phyloP scores from a whole-genome alignment of 2,113 vertebrate genomes.

The Daubentonia madagascariensis region DNA sequence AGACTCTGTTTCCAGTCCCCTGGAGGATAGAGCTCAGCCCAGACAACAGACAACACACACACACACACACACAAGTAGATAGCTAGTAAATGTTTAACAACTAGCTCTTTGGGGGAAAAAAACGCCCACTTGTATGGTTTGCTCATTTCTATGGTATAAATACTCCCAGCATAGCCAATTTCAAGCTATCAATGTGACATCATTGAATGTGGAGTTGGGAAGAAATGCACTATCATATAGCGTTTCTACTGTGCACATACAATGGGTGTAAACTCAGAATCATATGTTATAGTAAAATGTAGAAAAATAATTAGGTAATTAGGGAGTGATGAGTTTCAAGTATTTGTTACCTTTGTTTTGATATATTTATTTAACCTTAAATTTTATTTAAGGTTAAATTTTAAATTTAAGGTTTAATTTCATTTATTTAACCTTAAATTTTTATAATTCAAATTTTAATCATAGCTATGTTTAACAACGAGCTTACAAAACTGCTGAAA shows the following conservation, averaged over 20 bases:
- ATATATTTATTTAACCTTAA: background rate
- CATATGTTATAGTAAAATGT: background rate
- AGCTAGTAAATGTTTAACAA: background rate
- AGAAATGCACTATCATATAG: rapidly evolving
- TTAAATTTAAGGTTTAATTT: no score
- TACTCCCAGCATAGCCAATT: background rate
- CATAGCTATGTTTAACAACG: background rate
- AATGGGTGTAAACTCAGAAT: background rate
- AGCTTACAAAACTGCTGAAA: background rate
- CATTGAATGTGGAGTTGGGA: background rate
- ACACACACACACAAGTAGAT: rapidly evolving
- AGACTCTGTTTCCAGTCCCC: background rate
- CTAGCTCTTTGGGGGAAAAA: background rate
- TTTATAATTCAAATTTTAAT: background rate
- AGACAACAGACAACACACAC: background rate
- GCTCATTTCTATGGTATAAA: background rate
- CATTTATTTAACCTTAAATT: background rate
- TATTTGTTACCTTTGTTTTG: background rate
- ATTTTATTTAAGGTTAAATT: background rate
- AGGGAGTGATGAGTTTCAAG: background rate
- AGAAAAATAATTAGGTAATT: background rate
- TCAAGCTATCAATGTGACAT: background rate
- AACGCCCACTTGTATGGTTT: background rate
- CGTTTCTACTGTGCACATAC: no score
- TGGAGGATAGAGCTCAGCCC: background rate